These are phyloP conservation scores for Perca fluviatilis DNA, from an alignment of 2,113 vertebrate species.

Conservation along the genomic window DNA sequence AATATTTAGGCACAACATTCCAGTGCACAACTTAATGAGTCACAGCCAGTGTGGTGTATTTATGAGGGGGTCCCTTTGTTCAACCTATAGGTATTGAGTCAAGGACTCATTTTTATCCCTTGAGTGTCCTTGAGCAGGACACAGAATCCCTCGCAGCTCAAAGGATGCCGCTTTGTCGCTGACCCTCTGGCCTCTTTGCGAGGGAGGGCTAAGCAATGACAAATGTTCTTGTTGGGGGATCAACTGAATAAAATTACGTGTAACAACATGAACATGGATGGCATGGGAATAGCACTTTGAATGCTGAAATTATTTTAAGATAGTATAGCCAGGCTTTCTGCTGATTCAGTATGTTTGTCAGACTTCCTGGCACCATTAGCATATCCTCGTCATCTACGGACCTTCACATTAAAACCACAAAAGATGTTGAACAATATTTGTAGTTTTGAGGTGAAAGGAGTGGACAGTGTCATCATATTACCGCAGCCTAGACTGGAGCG, in stretches of 20 bases:
- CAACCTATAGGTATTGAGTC: conserved; percentile 23
- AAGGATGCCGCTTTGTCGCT: conserved; percentile 14
- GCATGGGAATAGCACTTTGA: background rate
- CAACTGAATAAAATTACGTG: background rate
- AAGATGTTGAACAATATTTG: conserved; percentile 33
- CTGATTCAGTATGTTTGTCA: conserved; percentile 12
- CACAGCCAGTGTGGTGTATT: background rate
- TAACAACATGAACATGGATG: background rate
- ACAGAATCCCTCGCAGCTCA: conserved; percentile 8
- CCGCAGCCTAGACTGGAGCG: background rate
- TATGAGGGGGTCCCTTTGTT: conserved; percentile 21
- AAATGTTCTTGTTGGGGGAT: background rate
- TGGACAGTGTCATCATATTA: conserved; percentile 10
- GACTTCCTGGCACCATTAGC: conserved; percentile 3
- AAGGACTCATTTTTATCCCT: conserved; percentile 46
- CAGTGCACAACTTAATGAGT: background rate
- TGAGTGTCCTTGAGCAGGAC: conserved; percentile 41
- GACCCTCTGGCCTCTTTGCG: conserved; percentile 14
- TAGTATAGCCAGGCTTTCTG: background rate
- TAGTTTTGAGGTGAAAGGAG: conserved; percentile 30
- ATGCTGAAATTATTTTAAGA: background rate
- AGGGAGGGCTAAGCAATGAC: conserved; percentile 17
- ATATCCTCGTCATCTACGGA: conserved; percentile 56
- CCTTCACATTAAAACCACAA: conserved; percentile 36
- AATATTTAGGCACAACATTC: background rate